Percentiles rank a stretch among this genome's conserved stretches.
Conservation (phyloP, 37 sponge, comb jelly and placozoan genomes). For the Diacarnus erythraeanus region DNA sequence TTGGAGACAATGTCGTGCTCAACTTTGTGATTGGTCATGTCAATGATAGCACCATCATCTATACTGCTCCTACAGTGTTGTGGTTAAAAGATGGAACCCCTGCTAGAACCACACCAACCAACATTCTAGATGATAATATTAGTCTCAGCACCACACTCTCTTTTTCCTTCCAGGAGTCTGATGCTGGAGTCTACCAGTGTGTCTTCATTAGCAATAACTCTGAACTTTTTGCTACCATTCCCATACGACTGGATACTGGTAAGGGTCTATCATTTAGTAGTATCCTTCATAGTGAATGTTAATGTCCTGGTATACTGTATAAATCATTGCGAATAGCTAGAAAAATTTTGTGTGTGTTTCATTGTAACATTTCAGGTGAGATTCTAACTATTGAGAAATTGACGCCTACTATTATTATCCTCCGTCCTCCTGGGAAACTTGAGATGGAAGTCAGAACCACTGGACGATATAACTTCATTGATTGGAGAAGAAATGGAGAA, state of each 20-base stretch:
- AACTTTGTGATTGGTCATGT: neutral
- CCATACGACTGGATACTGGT: conserved; percentile 46
- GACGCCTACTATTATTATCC: conserved; percentile 16
- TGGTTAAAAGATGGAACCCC: conserved; percentile 27
- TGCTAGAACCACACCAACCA: neutral
- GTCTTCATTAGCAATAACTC: conserved; percentile 14
- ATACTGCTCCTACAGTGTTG: conserved; percentile 13
- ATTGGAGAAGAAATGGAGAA: conserved; percentile 12
- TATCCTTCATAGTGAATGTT: too few species aligned
- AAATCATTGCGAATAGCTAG: too few species aligned
- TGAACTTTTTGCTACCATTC: conserved; percentile 23
- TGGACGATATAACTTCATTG: conserved; percentile 18
- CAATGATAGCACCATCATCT: neutral
- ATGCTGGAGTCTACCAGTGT: conserved; percentile 53
- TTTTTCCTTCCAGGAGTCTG: conserved; percentile 10
- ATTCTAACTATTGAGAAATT: conserved; percentile 12
- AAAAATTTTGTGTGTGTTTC: neutral
- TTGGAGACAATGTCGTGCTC: neutral
- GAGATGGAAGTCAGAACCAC: conserved; percentile 25
- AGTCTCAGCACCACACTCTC: neutral
- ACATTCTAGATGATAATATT: neutral
- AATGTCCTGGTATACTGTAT: too few species aligned
- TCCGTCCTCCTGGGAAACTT: conserved; percentile 46
- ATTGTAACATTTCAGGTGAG: neutral
- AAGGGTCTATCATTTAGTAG: neutral